A percentile compares a stretch with the other conserved stretches of the same genome.
These are phyloP conservation scores for Rotaria macrura DNA, from an alignment of 2,888 invertebrate genomes.

Conservation along the genomic window DNA sequence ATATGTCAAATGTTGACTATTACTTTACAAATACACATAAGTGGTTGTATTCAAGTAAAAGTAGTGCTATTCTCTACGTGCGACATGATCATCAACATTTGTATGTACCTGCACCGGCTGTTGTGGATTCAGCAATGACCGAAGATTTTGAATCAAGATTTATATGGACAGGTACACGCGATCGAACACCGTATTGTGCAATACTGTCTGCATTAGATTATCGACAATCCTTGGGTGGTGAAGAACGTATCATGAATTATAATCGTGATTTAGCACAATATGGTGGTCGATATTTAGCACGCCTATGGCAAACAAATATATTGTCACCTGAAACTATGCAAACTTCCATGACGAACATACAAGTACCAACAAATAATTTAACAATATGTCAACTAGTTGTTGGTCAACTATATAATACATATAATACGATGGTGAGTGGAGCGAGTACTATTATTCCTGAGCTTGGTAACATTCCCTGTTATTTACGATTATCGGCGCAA, in stretches of 20 bases:
- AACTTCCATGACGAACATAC: not conserved
- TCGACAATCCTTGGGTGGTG: not conserved
- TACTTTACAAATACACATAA: conserved; percentile 6
- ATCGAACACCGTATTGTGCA: not conserved
- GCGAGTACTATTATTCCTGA: not conserved
- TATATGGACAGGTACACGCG: conserved; percentile 2
- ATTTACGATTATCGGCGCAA: not conserved
- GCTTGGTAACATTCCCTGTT: not conserved
- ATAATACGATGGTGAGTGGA: not conserved
- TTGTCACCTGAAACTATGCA: not conserved
- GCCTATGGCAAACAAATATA: not conserved
- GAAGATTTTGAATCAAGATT: not conserved
- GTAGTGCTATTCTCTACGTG: not conserved
- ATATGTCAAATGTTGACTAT: conserved; percentile 21
- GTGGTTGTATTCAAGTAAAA: not conserved
- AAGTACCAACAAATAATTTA: not conserved
- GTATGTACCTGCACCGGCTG: not conserved
- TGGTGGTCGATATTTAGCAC: not conserved
- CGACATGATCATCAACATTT: conserved; percentile 12
- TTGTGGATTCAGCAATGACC: not conserved
- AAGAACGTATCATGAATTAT: not conserved
- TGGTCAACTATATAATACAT: not conserved
- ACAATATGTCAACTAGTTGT: not conserved
- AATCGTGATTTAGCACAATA: not conserved
- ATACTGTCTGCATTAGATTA: not conserved